phyloP scores from a whole-genome alignment of 1,140 invertebrate genomes.

The Stratiolaelaps scimitus region DNA sequence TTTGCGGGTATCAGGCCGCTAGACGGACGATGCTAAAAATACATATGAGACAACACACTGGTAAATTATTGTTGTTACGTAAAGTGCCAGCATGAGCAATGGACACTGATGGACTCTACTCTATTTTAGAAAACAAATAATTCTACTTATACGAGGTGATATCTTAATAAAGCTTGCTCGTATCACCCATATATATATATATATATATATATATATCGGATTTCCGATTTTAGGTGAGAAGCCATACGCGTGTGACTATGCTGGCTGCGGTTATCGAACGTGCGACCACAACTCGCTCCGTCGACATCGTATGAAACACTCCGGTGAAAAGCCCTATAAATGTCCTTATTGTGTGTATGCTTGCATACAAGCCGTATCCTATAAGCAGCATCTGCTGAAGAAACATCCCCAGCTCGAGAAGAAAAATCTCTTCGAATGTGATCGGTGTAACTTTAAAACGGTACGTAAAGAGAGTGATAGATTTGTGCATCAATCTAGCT shows the following conservation, averaged over 20 bases:
- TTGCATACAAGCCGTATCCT: slow-evolving; percentile 52
- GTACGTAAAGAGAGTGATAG: not conserved
- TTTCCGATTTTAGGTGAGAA: slow-evolving; percentile 46
- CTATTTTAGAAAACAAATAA: slow-evolving; percentile 28
- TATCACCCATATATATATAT: no score
- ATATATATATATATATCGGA: no score
- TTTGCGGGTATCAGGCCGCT: slow-evolving; percentile 57
- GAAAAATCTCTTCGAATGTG: slow-evolving; percentile 12
- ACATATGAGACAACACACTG: slow-evolving; percentile 58
- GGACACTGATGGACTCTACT: not conserved
- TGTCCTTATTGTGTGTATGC: slow-evolving; percentile 57
- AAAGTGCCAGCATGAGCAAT: not conserved
- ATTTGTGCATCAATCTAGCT: no score
- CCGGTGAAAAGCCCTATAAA: slow-evolving; percentile 56
- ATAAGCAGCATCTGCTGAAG: slow-evolving; percentile 52
- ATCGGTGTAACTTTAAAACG: slow-evolving; percentile 21
- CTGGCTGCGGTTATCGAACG: slow-evolving; percentile 55
- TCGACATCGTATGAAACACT: slow-evolving; percentile 61
- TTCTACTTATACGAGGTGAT: no score
- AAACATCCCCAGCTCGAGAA: slow-evolving; percentile 49
- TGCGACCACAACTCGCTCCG: slow-evolving; percentile 67
- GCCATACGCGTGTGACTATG: slow-evolving; percentile 58
- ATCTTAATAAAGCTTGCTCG: no score
- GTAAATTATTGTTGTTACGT: slow-evolving; percentile 35
- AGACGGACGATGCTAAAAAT: slow-evolving; percentile 49